Evolutionary conservation across 1,140 invertebrate species (phyloP), one percentile per base, ranked within the genome.

Genomic region (Meloidogyne exigua): DNA sequence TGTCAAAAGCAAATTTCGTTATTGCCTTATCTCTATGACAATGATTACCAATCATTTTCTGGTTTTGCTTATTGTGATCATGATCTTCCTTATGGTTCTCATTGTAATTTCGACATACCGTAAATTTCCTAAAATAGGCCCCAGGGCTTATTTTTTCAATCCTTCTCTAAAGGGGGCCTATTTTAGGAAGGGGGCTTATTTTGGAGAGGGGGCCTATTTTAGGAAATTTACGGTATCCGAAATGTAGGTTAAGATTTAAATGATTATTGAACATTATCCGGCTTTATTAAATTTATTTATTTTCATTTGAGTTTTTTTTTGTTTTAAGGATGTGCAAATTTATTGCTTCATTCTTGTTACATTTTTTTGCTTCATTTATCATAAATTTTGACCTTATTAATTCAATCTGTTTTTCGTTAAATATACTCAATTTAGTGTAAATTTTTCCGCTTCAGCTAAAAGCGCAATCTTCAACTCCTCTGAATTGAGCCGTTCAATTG

Each of bases 401-500:
- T n/a, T n/a, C n/a, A n/a, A n/a, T n/a, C n/a, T n/a, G n/a, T n/a
- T n/a, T n/a, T n/a, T n/a, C n/a, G n/a, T n/a, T n/a, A n/a, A 32
- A 32, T 32, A 32, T 32, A 32, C 28, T 49, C 4, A 49, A 49
- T 49, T 49, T 49, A 3, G 69, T 15, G 32, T 49, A 69, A 82
- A 82, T 36, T 71, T 57, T 10, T 32, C 42, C 15, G 77, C 79
- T 69, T 83, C 81, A 18, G 64, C 11, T 21, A 68, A 57, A 3
- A 82, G 76, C 18, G 44, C 67, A 1, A 39, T 63, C 4, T 81
- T 72, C 7, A 83, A 63, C 26, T 78, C 39, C 15, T 72, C 68
- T 11, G 68, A 62, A 5, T 63, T 23, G 9, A 83, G 65, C 36
- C 63, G 26, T 70, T 82, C 81, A 42, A 82, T 82, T 26, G 82